These are phyloP conservation scores for Chorisops tibialis DNA, from an alignment of 2,888 invertebrate genomes.

Conservation along the genomic window DNA sequence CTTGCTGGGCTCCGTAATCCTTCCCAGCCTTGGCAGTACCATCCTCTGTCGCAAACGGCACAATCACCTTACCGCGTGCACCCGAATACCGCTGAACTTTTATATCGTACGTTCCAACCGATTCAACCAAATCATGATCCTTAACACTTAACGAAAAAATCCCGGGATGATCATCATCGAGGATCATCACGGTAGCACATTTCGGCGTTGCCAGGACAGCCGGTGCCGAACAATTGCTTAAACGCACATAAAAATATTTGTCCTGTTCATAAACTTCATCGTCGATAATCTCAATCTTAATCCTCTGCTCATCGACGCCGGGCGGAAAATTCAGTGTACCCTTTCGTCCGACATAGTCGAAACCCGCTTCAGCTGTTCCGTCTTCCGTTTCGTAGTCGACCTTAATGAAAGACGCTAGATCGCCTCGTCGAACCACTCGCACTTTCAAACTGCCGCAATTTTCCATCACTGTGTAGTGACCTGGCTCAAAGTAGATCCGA, in stretches of 20 bases:
- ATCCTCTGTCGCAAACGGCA: slow-evolving; percentile 88
- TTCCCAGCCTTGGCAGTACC: slow-evolving; percentile 87
- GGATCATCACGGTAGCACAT: slow-evolving; percentile 94
- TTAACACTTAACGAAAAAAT: slow-evolving; percentile 88
- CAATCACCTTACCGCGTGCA: slow-evolving; percentile 85
- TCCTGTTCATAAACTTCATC: slow-evolving; percentile 99
- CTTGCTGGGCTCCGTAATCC: slow-evolving; percentile 78
- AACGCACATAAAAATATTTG: slow-evolving; percentile 94
- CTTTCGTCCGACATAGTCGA: slow-evolving; percentile 85
- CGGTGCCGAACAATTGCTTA: slow-evolving; percentile 67
- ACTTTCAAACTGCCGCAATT: slow-evolving; percentile 94
- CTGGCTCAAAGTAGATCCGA: slow-evolving; percentile 88
- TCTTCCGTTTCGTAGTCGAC: slow-evolving; percentile 96
- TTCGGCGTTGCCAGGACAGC: slow-evolving; percentile 76
- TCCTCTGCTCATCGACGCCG: slow-evolving; percentile 82
- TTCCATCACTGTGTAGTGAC: slow-evolving; percentile 98
- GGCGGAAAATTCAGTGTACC: slow-evolving; percentile 85
- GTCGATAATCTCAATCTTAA: slow-evolving; percentile 91
- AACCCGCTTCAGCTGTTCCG: slow-evolving; percentile 96
- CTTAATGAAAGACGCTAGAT: slow-evolving; percentile 70
- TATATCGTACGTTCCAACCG: slow-evolving; percentile 80
- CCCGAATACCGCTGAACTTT: slow-evolving; percentile 88
- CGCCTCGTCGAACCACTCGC: slow-evolving; percentile 80
- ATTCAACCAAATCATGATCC: slow-evolving; percentile 84
- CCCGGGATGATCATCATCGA: slow-evolving; percentile 99